Evolutionary conservation across 1,140 invertebrate species (phyloP), one percentile per base, ranked within the genome.

Genomic region (Tenebrio molitor): DNA sequence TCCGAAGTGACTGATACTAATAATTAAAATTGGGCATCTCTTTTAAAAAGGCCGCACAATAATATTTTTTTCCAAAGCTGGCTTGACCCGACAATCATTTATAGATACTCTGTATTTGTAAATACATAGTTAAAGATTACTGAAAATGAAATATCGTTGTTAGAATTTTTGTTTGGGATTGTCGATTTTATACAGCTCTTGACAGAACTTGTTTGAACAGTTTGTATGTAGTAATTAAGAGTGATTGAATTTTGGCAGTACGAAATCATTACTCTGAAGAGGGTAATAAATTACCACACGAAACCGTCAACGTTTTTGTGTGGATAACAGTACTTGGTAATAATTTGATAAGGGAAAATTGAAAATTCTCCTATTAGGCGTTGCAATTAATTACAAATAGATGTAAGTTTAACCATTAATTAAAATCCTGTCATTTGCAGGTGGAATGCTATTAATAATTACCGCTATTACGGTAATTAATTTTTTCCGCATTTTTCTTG

Each of bases 241-340:
- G 50, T 58, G 50, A 58, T 58, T 58, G 50, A 58, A 58, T 58
- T 58, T 29, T 58, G 50, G n/a, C 50, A 58, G 19, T 14, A 58
- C 15, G 50, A 58, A 33, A 58, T 58, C 23, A 58, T 58, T 25
- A 29, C 2, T 1, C 19, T 29, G 50, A 33, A 29, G 50, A 33
- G 50, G 50, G 50, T 58, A 21, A 14, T 25, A 58, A 53, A 58
- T 58, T 58, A 29, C 50, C 50, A 58, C 23, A 25, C 29, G 23
- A 58, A 58, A 58, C 50, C 50, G 50, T 50, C 44, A 50, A 21
- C 6, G 44, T 58, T 58, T 58, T 58, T 58, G 50, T 58, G 14
- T 29, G 21, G 14, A 3, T 58, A 29, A 29, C n/a, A 17, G 16
- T 53, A 53, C 46, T 53, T 25, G 50, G 10, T 39, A 58, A 50